These are phyloP conservation scores for Saguinus imperator DNA, from an alignment of 2,113 vertebrate species.

Conservation along the genomic window DNA sequence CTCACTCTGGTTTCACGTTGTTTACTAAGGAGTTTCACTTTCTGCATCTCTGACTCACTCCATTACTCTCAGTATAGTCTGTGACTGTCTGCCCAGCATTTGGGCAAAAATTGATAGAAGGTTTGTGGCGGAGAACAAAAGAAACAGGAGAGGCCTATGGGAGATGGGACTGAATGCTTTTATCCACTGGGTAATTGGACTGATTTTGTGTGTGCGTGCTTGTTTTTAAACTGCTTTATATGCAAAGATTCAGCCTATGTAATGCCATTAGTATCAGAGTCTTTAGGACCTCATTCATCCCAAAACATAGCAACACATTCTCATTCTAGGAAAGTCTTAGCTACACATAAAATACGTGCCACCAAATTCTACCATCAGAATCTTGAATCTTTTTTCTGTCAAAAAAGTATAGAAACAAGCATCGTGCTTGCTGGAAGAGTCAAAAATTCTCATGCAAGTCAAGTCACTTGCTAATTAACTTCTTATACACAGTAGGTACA, in stretches of 20 bases:
- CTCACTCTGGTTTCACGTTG: not conserved
- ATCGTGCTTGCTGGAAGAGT: not conserved
- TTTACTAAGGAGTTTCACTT: conserved; percentile 7
- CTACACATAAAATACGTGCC: not conserved
- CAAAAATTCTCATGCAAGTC: not conserved
- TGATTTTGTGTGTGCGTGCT: not conserved
- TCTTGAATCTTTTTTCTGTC: not conserved
- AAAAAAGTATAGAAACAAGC: not conserved
- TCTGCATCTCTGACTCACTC: not conserved
- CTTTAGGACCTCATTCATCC: not conserved
- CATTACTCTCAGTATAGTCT: not conserved
- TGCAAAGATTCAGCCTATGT: not conserved
- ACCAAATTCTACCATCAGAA: not conserved
- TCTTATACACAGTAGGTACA: not conserved
- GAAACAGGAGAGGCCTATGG: not conserved
- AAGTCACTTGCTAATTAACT: not conserved
- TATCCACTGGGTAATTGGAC: not conserved
- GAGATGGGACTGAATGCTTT: not conserved
- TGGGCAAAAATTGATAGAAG: not conserved
- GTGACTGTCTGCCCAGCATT: not conserved
- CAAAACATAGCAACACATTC: not conserved
- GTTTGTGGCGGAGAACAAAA: not conserved
- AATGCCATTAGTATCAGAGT: not conserved
- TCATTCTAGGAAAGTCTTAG: not conserved
- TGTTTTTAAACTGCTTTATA: not conserved